A percentile compares a stretch with the other conserved stretches of the same genome.
Evolutionary conservation across 1,140 invertebrate genomes (phyloP).

Genomic region (Bombus cullumanus): DNA sequence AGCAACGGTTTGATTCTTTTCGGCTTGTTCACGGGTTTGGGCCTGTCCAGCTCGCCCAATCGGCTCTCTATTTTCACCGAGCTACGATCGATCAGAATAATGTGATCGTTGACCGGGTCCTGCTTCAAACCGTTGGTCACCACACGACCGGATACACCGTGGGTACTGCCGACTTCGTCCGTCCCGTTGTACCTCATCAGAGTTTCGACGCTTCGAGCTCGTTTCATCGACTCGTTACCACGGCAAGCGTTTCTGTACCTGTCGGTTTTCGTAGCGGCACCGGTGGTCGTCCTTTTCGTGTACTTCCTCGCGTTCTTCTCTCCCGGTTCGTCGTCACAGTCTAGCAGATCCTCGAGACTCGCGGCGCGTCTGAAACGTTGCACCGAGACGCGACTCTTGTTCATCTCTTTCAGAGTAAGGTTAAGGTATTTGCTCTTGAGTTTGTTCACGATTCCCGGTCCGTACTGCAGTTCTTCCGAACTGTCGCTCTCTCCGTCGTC

Average conservation of each 20-base stretch:
- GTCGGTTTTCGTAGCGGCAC: slow-evolving; percentile 69
- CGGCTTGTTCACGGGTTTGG: slow-evolving; percentile 83
- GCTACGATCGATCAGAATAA: slow-evolving; percentile 90
- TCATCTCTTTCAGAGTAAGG: slow-evolving; percentile 88
- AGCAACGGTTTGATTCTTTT: slow-evolving; percentile 88
- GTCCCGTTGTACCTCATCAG: slow-evolving; percentile 85
- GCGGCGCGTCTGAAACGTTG: slow-evolving; percentile 89
- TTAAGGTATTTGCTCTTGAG: slow-evolving; percentile 93
- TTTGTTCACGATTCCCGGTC: slow-evolving; percentile 95
- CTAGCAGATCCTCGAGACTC: slow-evolving; percentile 92
- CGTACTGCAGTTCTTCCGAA: slow-evolving; percentile 93
- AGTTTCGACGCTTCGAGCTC: slow-evolving; percentile 93
- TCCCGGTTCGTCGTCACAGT: slow-evolving; percentile 84
- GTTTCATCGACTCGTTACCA: slow-evolving; percentile 87
- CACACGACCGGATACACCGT: slow-evolving; percentile 9
- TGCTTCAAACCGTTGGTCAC: slow-evolving; percentile 66
- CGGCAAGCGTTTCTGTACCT: slow-evolving; percentile 79
- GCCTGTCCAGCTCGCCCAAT: slow-evolving; percentile 77
- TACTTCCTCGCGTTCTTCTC: slow-evolving; percentile 71
- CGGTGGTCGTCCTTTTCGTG: slow-evolving; percentile 62
- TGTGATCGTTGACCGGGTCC: slow-evolving; percentile 82
- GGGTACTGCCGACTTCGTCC: slow-evolving; percentile 50
- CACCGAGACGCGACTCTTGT: slow-evolving; percentile 85
- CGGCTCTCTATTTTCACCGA: slow-evolving; percentile 89
- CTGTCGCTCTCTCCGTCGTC: slow-evolving; percentile 83